These are phyloP conservation scores for Thalassarche chlororhynchos DNA, from an alignment of 2,113 vertebrate species.

Conservation along the genomic window DNA sequence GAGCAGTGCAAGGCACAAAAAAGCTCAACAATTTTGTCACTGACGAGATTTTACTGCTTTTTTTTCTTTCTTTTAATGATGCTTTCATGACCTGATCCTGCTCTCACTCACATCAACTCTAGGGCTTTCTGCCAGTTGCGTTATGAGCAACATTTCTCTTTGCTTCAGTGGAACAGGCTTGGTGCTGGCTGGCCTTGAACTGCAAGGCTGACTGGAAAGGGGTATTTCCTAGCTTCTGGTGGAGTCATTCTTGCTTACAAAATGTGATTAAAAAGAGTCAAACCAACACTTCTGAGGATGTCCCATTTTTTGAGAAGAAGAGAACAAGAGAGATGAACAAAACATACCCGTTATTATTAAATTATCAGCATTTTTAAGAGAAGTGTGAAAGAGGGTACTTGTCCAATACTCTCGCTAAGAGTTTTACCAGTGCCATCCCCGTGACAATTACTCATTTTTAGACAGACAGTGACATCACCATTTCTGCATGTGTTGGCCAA, in stretches of 20 bases:
- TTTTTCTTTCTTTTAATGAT: background rate
- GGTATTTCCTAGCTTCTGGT: constrained; percentile 4
- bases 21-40: background rate
- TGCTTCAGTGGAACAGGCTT: background rate
- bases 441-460: background rate
- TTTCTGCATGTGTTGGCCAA: background rate
- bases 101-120: background rate
- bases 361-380: background rate
- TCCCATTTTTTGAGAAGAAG: background rate
- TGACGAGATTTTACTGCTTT: background rate
- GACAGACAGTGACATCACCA: background rate
- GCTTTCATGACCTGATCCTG: background rate
- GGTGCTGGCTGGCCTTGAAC: background rate
- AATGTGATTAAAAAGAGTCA: background rate
- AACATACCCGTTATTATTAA: background rate
- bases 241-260: background rate
- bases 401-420: background rate
- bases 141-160: background rate
- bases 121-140: background rate
- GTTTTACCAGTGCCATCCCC: background rate
- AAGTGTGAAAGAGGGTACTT: background rate
- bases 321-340: background rate
- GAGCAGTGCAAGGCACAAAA: background rate
- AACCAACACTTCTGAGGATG: background rate
- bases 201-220: constrained; percentile 1